These are phyloP conservation scores for Elephas maximus DNA, from an alignment of 2,113 vertebrate species.

Conservation along the genomic window DNA sequence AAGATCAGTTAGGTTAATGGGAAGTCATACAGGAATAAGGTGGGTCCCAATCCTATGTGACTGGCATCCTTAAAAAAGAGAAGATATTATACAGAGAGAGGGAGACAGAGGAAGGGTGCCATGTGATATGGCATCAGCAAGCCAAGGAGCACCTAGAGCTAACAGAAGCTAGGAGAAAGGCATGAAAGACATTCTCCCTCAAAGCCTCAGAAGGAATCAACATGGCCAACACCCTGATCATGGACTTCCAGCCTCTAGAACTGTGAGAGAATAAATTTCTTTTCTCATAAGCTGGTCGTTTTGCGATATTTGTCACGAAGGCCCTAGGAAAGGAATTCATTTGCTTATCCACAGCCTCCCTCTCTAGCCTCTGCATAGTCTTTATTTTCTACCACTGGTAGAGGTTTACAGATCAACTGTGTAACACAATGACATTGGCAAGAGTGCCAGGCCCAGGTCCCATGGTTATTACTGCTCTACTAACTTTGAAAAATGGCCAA, in stretches of 20 bases:
- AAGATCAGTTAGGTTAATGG: background rate
- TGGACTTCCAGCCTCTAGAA: background rate
- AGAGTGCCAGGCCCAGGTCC: background rate
- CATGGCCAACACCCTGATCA: background rate
- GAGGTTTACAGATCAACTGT: background rate
- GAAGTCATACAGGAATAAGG: background rate
- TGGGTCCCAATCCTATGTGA: background rate
- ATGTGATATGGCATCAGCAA: too few species aligned
- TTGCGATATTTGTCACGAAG: background rate
- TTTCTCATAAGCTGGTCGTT: background rate
- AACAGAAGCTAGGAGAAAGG: background rate
- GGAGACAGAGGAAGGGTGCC: background rate
- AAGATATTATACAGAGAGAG: background rate
- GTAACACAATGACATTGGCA: background rate
- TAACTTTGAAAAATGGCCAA: slow-evolving; percentile 24
- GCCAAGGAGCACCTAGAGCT: background rate
- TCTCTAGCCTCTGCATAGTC: background rate
- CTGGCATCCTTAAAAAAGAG: background rate
- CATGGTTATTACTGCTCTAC: background rate
- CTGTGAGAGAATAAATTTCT: background rate
- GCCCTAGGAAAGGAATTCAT: background rate
- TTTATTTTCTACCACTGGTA: background rate
- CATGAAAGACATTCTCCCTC: background rate
- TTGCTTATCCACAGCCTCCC: background rate
- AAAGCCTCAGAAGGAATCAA: background rate